Evolutionary conservation across 2,797 vertebrate species (phyloP).

Genomic region (Poeciliopsis presidionis): DNA sequence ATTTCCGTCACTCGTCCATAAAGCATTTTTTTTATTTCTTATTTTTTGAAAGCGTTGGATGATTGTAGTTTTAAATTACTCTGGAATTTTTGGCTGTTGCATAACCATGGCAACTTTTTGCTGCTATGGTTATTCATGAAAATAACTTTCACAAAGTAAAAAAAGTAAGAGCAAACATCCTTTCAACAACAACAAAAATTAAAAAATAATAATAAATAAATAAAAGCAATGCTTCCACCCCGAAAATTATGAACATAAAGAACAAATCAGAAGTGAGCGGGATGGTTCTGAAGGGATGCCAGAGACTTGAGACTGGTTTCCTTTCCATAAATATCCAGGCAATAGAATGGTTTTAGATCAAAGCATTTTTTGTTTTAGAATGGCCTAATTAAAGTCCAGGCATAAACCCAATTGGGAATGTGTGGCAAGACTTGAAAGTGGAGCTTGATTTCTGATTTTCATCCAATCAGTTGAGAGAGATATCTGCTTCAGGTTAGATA

Average conservation of each 20-base stretch:
- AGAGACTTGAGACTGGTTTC: not conserved
- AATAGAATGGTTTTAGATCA: not conserved
- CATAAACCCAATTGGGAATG: not conserved
- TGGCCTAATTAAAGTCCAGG: not conserved
- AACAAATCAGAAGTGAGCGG: no score
- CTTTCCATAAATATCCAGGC: not conserved
- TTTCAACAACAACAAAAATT: no score
- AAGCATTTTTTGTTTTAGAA: not conserved
- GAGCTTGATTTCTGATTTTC: not conserved
- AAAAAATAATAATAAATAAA: no score
- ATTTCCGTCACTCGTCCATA: conserved; percentile 31
- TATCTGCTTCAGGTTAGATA: not conserved
- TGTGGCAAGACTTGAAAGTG: not conserved
- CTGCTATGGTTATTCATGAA: no score
- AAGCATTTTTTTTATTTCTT: conserved; percentile 2
- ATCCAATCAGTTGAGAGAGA: not conserved
- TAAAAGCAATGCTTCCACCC: no score
- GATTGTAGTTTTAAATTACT: conserved; percentile 15
- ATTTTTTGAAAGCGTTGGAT: conserved; percentile 12
- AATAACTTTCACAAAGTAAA: no score
- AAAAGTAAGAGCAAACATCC: no score
- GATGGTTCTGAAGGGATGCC: not conserved
- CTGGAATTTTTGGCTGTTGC: no score
- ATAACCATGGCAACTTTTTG: no score
- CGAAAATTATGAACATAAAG: no score